phyloP scores from a whole-genome alignment of 2,888 invertebrate species.

The Therioaphis trifolii region DNA sequence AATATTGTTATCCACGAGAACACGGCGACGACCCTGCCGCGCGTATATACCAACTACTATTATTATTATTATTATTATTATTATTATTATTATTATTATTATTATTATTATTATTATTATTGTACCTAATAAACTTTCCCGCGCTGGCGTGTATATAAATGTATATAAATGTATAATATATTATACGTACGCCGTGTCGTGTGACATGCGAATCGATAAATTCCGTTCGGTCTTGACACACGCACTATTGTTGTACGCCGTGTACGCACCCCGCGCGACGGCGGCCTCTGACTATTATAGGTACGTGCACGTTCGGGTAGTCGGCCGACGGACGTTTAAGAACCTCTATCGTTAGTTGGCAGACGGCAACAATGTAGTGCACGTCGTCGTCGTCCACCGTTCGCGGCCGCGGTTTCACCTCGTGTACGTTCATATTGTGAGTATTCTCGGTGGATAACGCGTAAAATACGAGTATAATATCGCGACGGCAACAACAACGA shows the following conservation, averaged over 20 bases:
- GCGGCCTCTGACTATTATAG: no score
- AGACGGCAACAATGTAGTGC: background rate
- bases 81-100: background rate
- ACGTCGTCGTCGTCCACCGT: background rate
- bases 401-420: background rate
- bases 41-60: background rate
- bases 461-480: background rate
- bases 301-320: background rate
- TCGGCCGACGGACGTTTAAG: background rate
- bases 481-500: background rate
- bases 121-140: conserved; percentile 32
- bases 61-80: background rate
- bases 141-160: background rate
- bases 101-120: background rate
- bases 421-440: no score
- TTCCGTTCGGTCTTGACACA: conserved; percentile 48
- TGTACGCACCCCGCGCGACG: conserved; percentile 24
- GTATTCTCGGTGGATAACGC: no score
- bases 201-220: conserved; percentile 59
- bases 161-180: background rate
- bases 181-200: background rate
- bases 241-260: conserved; percentile 38
- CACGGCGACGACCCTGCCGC: background rate
- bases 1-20: background rate
- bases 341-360: background rate